Conservation (phyloP, 2,888 invertebrate species). For the Epistrophe grossulariae region DNA sequence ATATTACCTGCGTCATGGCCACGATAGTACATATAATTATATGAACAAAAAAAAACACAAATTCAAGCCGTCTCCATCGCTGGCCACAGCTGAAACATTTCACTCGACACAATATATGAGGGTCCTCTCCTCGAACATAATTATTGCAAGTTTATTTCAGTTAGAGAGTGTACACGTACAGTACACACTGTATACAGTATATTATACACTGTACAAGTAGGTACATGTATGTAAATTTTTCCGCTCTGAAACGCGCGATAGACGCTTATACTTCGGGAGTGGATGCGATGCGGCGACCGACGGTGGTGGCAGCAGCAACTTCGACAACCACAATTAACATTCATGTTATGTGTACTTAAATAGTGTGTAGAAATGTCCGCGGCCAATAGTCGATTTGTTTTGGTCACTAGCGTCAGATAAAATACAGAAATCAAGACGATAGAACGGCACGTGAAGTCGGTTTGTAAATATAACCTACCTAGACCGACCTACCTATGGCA, state of each 20-base stretch:
- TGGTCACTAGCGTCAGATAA: constrained; percentile 71
- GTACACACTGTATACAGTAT: constrained; percentile 1
- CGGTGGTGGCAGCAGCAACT: constrained; percentile 17
- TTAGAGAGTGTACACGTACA: constrained; percentile 1
- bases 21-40: background rate
- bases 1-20: constrained; percentile 71
- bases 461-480: constrained; percentile 35
- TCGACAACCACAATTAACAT: constrained; percentile 71
- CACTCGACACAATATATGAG: constrained; percentile 49
- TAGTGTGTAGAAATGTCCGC: constrained; percentile 74
- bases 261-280: constrained; percentile 19
- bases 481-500: constrained; percentile 32
- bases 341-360: constrained; percentile 71
- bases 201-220: no score
- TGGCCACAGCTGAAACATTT: constrained; percentile 21
- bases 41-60: constrained; percentile 5
- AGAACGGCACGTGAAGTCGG: constrained; percentile 59
- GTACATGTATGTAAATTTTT: constrained; percentile 27
- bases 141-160: constrained; percentile 62
- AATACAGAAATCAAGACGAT: constrained; percentile 30
- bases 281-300: background rate
- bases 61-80: constrained; percentile 22
- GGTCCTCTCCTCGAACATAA: constrained; percentile 70
- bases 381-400: constrained; percentile 74
- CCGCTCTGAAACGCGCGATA: constrained; percentile 10